These are phyloP conservation scores for Ophion slaviceki DNA, from an alignment of 2,888 invertebrate genomes.

Conservation along the genomic window DNA sequence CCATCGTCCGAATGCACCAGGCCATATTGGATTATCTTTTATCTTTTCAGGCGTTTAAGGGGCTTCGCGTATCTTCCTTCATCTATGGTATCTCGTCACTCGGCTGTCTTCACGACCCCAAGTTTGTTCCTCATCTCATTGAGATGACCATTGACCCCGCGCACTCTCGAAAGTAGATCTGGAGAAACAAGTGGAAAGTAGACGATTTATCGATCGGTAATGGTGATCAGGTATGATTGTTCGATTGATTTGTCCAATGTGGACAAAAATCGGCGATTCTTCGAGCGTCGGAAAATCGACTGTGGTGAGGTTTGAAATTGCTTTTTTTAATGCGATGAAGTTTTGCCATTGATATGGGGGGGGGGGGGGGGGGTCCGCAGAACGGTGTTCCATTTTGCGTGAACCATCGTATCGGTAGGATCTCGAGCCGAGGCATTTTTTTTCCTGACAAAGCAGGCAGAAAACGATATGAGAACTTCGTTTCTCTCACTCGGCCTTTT, in stretches of 20 bases:
- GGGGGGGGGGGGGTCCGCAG: too few relatives aligned
- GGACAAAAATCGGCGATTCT: neutral
- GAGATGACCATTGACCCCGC: constrained; percentile 48
- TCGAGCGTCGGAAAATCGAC: neutral
- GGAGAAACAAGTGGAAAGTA: neutral
- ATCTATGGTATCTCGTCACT: constrained; percentile 28
- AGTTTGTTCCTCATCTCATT: constrained; percentile 17
- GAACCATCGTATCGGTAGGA: neutral
- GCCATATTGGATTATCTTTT: constrained; percentile 47
- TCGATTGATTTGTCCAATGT: neutral
- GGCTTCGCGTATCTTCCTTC: constrained; percentile 15
- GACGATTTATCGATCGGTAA: neutral
- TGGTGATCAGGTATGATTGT: too few relatives aligned
- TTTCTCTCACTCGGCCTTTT: neutral
- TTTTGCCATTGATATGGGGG: neutral
- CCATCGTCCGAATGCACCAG: constrained; percentile 49
- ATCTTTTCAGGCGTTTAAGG: constrained; percentile 16
- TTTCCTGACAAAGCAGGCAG: constrained; percentile 23
- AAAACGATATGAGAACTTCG: neutral
- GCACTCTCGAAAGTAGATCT: constrained; percentile 14
- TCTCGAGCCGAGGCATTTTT: constrained; percentile 16
- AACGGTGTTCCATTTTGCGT: too few relatives aligned
- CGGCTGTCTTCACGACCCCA: neutral
- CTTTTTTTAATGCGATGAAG: neutral
- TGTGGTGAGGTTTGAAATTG: neutral